Conservation (phyloP, 2,113 vertebrate species). For the Psettodes erumei region DNA sequence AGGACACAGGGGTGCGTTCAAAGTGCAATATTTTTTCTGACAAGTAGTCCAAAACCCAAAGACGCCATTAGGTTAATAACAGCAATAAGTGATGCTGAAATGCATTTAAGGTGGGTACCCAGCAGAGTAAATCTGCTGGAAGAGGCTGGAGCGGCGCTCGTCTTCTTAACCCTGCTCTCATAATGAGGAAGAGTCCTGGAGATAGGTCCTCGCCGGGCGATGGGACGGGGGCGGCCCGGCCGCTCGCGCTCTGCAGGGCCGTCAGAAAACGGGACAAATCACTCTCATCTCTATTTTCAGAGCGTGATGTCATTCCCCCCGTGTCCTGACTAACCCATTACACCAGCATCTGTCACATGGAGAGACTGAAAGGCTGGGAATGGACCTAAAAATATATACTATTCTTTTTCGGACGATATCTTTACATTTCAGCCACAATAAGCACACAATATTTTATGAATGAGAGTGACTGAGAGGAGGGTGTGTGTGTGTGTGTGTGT, state of each 20-base stretch:
- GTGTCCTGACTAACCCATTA: constrained; percentile 71
- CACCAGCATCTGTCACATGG: constrained; percentile 70
- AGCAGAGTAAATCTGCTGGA: not conserved
- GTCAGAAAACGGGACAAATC: constrained; percentile 71
- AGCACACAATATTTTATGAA: constrained; percentile 64
- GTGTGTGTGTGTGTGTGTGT: constrained; percentile 41
- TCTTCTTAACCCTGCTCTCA: constrained; percentile 32
- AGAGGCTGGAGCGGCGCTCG: constrained; percentile 9
- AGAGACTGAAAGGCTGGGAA: constrained; percentile 51
- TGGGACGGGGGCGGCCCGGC: constrained; percentile 14
- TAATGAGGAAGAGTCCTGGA: constrained; percentile 50
- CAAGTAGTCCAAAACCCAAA: not conserved
- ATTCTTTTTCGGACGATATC: constrained; percentile 9
- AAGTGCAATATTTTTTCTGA: not conserved
- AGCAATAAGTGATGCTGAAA: not conserved
- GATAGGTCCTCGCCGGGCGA: constrained; percentile 42
- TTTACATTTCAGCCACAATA: constrained; percentile 39
- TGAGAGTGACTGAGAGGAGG: constrained; percentile 65
- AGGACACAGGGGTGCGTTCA: not conserved
- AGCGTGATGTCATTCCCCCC: constrained; percentile 72
- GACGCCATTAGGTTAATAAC: not conserved
- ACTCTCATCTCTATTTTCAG: constrained; percentile 70
- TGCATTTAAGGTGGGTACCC: not conserved
- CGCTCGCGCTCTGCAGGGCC: constrained; percentile 46
- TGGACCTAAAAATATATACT: constrained; percentile 26